These are phyloP conservation scores for Popillia japonica DNA, from an alignment of 1,140 invertebrate species.

Conservation along the genomic window DNA sequence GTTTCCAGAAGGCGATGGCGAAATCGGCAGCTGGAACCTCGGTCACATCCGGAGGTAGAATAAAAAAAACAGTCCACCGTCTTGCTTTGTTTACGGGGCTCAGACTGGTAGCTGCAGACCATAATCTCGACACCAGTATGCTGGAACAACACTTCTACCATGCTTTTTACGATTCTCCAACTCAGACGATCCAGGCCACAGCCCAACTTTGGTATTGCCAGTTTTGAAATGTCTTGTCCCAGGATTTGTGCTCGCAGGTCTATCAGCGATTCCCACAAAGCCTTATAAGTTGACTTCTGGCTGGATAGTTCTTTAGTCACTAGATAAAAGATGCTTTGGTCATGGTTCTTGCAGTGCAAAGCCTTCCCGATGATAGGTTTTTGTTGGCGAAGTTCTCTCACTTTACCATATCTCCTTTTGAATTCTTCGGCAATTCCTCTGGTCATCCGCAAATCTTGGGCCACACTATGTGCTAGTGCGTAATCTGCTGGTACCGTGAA, in stretches of 20 bases:
- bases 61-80: no score
- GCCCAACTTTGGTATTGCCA: background rate
- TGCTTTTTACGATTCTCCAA: background rate
- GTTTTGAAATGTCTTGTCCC: background rate
- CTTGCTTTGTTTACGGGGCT: no score
- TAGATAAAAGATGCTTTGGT: background rate
- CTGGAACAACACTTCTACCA: background rate
- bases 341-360: background rate
- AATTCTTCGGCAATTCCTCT: background rate
- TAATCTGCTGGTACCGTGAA: background rate
- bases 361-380: background rate
- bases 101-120: no score
- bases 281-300: background rate
- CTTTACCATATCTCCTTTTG: background rate
- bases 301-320: no score
- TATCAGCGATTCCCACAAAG: background rate
- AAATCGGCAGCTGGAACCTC: no score
- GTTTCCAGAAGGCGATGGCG: no score
- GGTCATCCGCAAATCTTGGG: background rate
- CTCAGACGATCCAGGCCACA: background rate
- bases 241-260: background rate
- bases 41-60: no score
- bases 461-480: background rate
- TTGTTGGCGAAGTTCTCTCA: no score
- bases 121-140: background rate